These are phyloP conservation scores for Paraplagusia blochii DNA, from an alignment of 2,113 vertebrate species.

Conservation along the genomic window DNA sequence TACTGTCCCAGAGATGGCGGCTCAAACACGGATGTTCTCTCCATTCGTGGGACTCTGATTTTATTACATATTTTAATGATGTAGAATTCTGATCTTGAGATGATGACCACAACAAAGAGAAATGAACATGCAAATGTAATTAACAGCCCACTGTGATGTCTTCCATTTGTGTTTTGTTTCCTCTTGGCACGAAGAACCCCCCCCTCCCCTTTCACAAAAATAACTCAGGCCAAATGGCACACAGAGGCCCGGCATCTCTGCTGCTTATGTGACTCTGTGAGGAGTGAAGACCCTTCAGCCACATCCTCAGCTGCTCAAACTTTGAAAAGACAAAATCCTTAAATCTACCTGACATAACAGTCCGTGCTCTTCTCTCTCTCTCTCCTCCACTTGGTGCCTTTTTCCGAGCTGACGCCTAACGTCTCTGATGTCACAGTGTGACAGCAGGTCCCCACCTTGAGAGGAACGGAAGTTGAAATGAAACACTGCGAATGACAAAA, in stretches of 20 bases:
- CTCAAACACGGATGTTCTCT: slow-evolving; percentile 37
- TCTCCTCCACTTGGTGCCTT: slow-evolving; percentile 15
- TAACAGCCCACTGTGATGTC: slow-evolving; percentile 53
- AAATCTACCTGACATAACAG: slow-evolving; percentile 38
- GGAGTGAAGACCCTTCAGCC: slow-evolving; percentile 38
- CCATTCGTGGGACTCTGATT: slow-evolving; percentile 50
- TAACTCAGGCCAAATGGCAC: slow-evolving; percentile 60
- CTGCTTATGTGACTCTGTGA: slow-evolving; percentile 23
- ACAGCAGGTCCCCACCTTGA: slow-evolving; percentile 38
- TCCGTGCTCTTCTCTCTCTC: not conserved
- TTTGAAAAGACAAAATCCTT: slow-evolving; percentile 50
- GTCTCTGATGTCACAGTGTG: slow-evolving; percentile 43
- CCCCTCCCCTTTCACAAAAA: slow-evolving; percentile 39
- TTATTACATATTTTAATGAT: slow-evolving; percentile 62
- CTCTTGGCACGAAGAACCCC: slow-evolving; percentile 30
- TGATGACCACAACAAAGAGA: slow-evolving; percentile 69
- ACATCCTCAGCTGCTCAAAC: slow-evolving; percentile 47
- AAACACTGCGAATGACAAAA: slow-evolving; percentile 19
- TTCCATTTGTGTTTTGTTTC: slow-evolving; percentile 61
- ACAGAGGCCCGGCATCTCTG: slow-evolving; percentile 20
- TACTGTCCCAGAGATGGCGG: slow-evolving; percentile 44
- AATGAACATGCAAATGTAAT: slow-evolving; percentile 58
- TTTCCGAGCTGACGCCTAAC: slow-evolving; percentile 42
- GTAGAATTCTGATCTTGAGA: slow-evolving; percentile 49
- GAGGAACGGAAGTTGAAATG: slow-evolving; percentile 2